Conservation (phyloP, 2,888 invertebrate species). For the Alitta virens region DNA sequence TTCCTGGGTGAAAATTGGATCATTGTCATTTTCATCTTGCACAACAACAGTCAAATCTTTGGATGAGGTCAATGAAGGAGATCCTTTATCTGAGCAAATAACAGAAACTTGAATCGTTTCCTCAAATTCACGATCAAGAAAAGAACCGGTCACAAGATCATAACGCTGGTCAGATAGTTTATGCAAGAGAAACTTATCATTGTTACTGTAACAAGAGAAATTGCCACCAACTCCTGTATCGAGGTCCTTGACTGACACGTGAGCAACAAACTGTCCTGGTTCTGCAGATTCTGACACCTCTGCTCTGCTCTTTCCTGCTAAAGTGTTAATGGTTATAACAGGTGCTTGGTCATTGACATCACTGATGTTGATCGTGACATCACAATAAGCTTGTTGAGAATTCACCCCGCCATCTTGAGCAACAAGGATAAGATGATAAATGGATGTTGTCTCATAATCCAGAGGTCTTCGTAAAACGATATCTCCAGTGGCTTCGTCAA, state of each 20-base stretch:
- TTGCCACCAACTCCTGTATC: conserved; percentile 12
- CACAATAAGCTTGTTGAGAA: conserved; percentile 23
- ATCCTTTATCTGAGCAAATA: conserved; percentile 13
- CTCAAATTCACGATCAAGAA: conserved; percentile 14
- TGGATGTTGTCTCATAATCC: conserved; percentile 9
- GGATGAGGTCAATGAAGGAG: background rate
- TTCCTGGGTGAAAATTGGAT: conserved; percentile 11
- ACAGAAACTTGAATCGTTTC: background rate
- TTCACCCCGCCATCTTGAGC: conserved; percentile 27
- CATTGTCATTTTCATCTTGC: conserved; percentile 21
- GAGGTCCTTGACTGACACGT: conserved; percentile 16
- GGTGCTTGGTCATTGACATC: conserved; percentile 20
- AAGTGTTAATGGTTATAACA: conserved; percentile 15
- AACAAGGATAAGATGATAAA: conserved; percentile 25
- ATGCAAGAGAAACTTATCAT: conserved; percentile 6
- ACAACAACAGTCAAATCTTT: conserved; percentile 9
- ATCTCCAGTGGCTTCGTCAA: conserved; percentile 12
- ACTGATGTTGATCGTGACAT: conserved; percentile 21
- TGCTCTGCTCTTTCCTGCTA: conserved; percentile 3
- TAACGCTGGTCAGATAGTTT: conserved; percentile 6
- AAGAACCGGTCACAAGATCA: conserved; percentile 4
- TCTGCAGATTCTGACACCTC: conserved; percentile 11
- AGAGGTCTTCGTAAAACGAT: conserved; percentile 5
- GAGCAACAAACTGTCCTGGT: conserved; percentile 15
- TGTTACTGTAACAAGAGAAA: conserved; percentile 3